Evolutionary conservation across 1,140 invertebrate genomes (phyloP), one percentile per base, ranked within the genome.

Genomic region (Carcinoscorpius rotundicauda): DNA sequence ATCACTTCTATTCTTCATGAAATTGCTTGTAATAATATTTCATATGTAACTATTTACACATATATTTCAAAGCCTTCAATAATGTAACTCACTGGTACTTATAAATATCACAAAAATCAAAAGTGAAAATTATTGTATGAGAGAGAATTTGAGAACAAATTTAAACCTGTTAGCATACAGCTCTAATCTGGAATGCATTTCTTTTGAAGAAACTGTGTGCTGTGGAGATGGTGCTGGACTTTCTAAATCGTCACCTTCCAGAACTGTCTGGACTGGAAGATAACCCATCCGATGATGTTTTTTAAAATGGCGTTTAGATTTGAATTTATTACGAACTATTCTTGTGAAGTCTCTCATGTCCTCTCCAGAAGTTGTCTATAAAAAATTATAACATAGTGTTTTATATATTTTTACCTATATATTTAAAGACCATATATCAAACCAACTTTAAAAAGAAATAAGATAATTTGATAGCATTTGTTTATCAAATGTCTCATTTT

Each of bases 281-380:
- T 99, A 99, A 49, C 97, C 96, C 52, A 98, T 85, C 60, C 93
- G 81, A 0, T 93, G 91, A 80, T 98, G 94, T 74, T 97, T 97
- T 78, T 94, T 91, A 78, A 97, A 96, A 77, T 96, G 94, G 66
- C 93, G 82, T 76, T 96, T 96, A 59, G 93, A 94, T 75, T 97
- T 97, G 78, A 99, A 98, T 81, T 98, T 98, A 78, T 99, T 99
- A 71, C 92, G 87, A n/a, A 99, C 81, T 4, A 97, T 94, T 71
- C 90, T 84, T 0, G 93, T 97, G 78, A 99, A 98, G 78, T 99
- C 97, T 66, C 95, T 83, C 49, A 99, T 87, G 80, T 99, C 96
- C 81, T 99, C 97, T 10, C 93, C 90, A 8, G 95, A 97, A 64
- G 94, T 98, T 55, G 96, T 98, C 87, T 97, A 72, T 4, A 77